These are phyloP conservation scores for Jacana jacana DNA, from an alignment of 2,113 vertebrate genomes.

Conservation along the genomic window DNA sequence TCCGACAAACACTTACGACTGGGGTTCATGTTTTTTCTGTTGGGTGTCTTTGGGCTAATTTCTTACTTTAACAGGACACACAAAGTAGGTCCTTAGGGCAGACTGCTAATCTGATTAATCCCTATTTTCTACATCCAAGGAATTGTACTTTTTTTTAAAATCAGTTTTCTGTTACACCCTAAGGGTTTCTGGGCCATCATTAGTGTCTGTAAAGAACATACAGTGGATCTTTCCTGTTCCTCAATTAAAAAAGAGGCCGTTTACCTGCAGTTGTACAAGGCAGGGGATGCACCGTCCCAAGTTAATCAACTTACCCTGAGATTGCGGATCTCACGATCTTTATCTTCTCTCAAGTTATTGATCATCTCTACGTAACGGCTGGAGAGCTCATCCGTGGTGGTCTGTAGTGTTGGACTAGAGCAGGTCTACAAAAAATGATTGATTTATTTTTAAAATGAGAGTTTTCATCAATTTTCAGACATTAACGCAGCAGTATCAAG, in stretches of 20 bases:
- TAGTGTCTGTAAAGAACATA: fast-evolving
- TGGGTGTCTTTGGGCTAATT: neutral
- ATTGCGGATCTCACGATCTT: slow-evolving; percentile 86
- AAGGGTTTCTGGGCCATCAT: neutral
- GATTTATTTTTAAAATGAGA: neutral
- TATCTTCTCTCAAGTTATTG: slow-evolving; percentile 79
- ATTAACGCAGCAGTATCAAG: neutral
- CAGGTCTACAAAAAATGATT: slow-evolving; percentile 48
- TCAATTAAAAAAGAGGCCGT: neutral
- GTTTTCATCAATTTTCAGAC: neutral
- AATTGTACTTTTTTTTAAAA: fast-evolving
- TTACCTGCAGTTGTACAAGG: fast-evolving
- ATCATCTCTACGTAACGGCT: slow-evolving; percentile 89
- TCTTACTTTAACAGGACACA: neutral
- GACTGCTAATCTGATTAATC: neutral
- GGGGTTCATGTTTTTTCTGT: neutral
- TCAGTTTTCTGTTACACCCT: neutral
- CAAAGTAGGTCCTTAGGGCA: neutral
- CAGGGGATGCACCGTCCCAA: fast-evolving
- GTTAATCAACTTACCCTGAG: slow-evolving; percentile 79
- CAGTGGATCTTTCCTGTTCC: neutral
- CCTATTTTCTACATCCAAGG: neutral
- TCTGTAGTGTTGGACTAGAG: slow-evolving; percentile 73
- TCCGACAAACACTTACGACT: neutral
- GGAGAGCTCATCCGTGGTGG: slow-evolving; percentile 87